Evolutionary conservation across 2,888 invertebrate genomes (phyloP).

Genomic region (Erebia aethiops): DNA sequence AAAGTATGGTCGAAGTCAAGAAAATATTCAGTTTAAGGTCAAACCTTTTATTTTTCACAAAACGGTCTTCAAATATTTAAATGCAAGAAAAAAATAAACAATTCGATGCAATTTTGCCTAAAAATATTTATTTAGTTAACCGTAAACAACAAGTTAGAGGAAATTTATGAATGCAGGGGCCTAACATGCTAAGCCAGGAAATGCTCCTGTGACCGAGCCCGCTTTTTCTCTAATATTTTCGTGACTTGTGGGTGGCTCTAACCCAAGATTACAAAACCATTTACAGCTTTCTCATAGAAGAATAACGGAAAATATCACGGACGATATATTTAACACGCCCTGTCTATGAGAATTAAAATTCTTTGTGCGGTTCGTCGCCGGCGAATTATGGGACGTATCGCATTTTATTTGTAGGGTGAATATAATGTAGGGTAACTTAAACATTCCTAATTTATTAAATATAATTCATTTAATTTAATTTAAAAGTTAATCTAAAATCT

Average conservation of each 20-base stretch:
- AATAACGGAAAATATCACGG: slow-evolving; percentile 20
- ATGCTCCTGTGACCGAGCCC: background rate
- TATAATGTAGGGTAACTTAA: background rate
- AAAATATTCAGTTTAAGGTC: too few species aligned
- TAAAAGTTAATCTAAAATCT: too few species aligned
- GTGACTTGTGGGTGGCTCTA: slow-evolving; percentile 1
- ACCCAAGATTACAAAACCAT: slow-evolving; percentile 7
- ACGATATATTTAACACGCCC: slow-evolving; percentile 16
- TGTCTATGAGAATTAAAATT: slow-evolving; percentile 21
- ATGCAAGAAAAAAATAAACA: background rate
- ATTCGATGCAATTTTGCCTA: background rate
- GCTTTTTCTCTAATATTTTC: background rate
- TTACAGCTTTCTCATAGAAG: background rate
- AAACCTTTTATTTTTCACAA: too few species aligned
- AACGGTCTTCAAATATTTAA: too few species aligned
- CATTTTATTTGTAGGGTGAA: slow-evolving; percentile 33
- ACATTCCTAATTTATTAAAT: background rate
- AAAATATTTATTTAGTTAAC: background rate
- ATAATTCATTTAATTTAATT: too few species aligned
- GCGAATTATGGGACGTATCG: slow-evolving; percentile 35
- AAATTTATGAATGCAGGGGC: background rate
- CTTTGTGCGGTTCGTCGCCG: slow-evolving; percentile 34
- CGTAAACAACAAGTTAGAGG: background rate
- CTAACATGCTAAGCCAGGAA: slow-evolving; percentile 4
- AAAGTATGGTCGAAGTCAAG: too few species aligned